Evolutionary conservation across 2,888 invertebrate species (phyloP).

Genomic region (Calameuta filiformis): DNA sequence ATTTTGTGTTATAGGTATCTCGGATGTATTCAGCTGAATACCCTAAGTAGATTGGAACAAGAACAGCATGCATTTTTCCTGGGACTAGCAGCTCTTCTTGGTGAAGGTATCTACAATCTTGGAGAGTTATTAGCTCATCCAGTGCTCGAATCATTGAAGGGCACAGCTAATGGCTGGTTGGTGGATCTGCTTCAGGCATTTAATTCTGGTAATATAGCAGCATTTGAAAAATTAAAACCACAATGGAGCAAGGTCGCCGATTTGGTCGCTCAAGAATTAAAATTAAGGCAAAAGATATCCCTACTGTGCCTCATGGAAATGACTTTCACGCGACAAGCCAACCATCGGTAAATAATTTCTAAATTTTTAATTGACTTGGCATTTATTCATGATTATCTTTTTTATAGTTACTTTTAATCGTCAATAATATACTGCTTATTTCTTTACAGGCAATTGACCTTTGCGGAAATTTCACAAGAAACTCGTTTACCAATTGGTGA

Average conservation of each 20-base stretch:
- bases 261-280: slow-evolving; percentile 82
- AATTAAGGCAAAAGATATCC: slow-evolving; percentile 91
- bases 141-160: slow-evolving; percentile 85
- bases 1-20: slow-evolving; percentile 68
- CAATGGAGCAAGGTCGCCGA: slow-evolving; percentile 86
- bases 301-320: slow-evolving; percentile 98
- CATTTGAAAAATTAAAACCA: slow-evolving; percentile 77
- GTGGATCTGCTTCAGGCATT: slow-evolving; percentile 87
- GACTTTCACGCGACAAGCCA: slow-evolving; percentile 94
- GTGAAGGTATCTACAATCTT: slow-evolving; percentile 95
- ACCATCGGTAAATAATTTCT: slow-evolving; percentile 70
- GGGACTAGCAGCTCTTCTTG: slow-evolving; percentile 92
- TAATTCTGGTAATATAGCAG: slow-evolving; percentile 82
- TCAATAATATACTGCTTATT: not conserved
- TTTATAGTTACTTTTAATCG: not conserved
- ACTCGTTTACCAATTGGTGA: slow-evolving; percentile 86
- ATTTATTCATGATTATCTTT: slow-evolving; percentile 6
- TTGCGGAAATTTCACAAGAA: slow-evolving; percentile 89
- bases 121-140: slow-evolving; percentile 97
- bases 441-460: slow-evolving; percentile 77
- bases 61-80: slow-evolving; percentile 88
- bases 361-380: not conserved
- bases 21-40: slow-evolving; percentile 79
- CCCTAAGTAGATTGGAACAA: slow-evolving; percentile 74
- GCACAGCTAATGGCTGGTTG: slow-evolving; percentile 88